Conservation (phyloP, 2,113 vertebrate species). For the Vulpes ferrilata region DNA sequence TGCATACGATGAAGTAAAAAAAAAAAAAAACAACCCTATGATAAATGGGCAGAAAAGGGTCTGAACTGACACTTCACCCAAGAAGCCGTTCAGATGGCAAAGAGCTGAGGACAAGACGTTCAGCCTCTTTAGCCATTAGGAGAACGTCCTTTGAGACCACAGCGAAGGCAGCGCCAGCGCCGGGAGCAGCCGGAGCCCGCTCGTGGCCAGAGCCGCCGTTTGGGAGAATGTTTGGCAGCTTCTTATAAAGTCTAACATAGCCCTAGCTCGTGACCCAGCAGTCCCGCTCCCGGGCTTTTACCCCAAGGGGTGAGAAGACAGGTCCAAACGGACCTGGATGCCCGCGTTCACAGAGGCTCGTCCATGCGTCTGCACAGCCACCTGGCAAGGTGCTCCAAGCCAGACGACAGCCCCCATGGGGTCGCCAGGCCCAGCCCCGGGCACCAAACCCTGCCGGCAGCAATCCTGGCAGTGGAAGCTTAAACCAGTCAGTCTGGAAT, state of each 20-base stretch:
- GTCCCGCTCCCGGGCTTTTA: neutral
- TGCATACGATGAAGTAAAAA: neutral
- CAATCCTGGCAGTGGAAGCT: neutral
- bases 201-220: neutral
- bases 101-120: neutral
- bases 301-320: too few relatives aligned
- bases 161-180: fast-evolving
- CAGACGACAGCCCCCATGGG: too few relatives aligned
- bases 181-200: neutral
- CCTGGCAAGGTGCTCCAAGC: neutral
- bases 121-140: neutral
- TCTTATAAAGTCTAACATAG: neutral
- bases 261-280: neutral
- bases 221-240: neutral
- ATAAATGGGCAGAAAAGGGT: too few relatives aligned
- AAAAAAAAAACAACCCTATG: too few relatives aligned
- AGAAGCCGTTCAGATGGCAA: neutral
- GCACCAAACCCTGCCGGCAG: neutral
- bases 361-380: too few relatives aligned
- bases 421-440: neutral
- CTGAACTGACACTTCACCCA: too few relatives aligned
- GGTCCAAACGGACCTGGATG: neutral
- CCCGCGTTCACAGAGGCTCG: fast-evolving
- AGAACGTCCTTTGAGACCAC: too few relatives aligned
- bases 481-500: neutral